Conservation (phyloP, 2,888 invertebrate genomes). For the Cantharis rufa region DNA sequence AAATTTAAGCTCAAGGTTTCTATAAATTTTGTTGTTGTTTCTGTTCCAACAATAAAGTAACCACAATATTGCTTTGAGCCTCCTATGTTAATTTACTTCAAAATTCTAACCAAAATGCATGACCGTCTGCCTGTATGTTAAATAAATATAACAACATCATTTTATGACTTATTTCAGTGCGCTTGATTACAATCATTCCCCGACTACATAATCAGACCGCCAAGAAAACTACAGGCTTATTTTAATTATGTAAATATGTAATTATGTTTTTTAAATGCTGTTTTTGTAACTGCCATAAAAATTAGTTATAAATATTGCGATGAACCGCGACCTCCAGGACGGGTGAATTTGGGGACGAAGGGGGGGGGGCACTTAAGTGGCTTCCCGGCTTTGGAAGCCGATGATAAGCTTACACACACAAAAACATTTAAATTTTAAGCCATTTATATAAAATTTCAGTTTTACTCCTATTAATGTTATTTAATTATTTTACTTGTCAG, state of each 20-base stretch:
- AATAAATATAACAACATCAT: neutral
- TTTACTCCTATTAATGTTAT: too few species aligned
- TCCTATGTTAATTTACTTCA: neutral
- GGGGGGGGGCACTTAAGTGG: too few species aligned
- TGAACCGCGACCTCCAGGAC: too few species aligned
- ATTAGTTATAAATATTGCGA: too few species aligned
- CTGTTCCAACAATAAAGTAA: neutral
- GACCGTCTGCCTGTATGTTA: neutral
- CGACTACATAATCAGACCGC: neutral
- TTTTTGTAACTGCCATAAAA: neutral
- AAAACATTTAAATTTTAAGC: too few species aligned
- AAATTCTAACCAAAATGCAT: neutral
- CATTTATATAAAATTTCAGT: too few species aligned
- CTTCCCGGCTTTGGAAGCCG: too few species aligned
- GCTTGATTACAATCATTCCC: neutral
- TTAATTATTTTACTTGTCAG: too few species aligned
- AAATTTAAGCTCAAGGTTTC: too few species aligned
- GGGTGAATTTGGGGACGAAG: too few species aligned
- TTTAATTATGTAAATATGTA: neutral
- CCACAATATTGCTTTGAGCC: neutral
- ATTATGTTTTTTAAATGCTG: neutral
- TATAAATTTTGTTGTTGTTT: too few species aligned
- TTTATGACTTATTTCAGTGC: neutral
- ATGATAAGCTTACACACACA: too few species aligned
- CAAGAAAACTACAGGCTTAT: neutral